Conservation (phyloP, 2,888 invertebrate species). For the Drosophila multiciliata region DNA sequence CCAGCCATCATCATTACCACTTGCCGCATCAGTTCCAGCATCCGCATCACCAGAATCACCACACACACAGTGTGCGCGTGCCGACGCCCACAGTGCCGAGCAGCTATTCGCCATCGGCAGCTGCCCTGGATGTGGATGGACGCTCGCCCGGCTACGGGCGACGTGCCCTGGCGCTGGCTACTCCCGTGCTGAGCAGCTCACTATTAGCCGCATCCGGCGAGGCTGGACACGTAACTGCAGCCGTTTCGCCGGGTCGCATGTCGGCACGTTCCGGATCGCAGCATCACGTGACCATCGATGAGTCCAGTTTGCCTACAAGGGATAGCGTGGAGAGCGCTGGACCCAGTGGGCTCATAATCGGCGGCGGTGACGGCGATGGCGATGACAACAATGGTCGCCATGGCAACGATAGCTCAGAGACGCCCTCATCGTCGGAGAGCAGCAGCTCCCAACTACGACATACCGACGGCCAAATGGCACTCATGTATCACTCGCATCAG, state of each 20-base stretch:
- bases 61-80: slow-evolving; percentile 81
- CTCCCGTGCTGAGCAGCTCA: slow-evolving; percentile 51
- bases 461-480: slow-evolving; percentile 81
- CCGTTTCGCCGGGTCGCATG: slow-evolving; percentile 86
- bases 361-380: slow-evolving; percentile 73
- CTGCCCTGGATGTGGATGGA: slow-evolving; percentile 32
- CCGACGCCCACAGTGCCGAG: slow-evolving; percentile 80
- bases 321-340: slow-evolving; percentile 63
- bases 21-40: slow-evolving; percentile 84
- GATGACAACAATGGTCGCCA: slow-evolving; percentile 51
- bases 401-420: slow-evolving; percentile 78
- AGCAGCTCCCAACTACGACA: slow-evolving; percentile 73
- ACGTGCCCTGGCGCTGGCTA: slow-evolving; percentile 35
- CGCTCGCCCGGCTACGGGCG: slow-evolving; percentile 48
- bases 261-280: slow-evolving; percentile 82
- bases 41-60: slow-evolving; percentile 83
- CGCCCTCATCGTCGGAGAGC: slow-evolving; percentile 78
- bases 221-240: slow-evolving; percentile 84
- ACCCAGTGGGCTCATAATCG: slow-evolving; percentile 66
- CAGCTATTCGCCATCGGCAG: slow-evolving; percentile 60
- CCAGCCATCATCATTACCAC: slow-evolving; percentile 83
- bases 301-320: slow-evolving; percentile 82
- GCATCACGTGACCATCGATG: slow-evolving; percentile 85
- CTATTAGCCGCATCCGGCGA: slow-evolving; percentile 44
- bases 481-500: slow-evolving; percentile 85